Percentiles rank a stretch among this genome's conserved stretches.
phyloP scores from a whole-genome alignment of 1,140 invertebrate species.

The Argopecten irradians region DNA sequence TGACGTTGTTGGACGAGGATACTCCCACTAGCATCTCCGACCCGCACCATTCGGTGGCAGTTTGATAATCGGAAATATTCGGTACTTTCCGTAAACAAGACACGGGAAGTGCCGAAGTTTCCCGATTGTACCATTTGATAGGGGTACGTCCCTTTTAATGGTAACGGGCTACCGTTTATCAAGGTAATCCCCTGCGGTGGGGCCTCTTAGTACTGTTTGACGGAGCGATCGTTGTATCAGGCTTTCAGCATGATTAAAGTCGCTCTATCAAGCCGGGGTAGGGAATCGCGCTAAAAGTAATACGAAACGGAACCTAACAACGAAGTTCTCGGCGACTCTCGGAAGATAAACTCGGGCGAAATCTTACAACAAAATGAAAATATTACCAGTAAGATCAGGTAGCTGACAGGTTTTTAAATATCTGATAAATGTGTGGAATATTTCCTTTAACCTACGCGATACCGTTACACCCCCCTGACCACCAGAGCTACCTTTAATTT shows the following conservation, averaged over 20 bases:
- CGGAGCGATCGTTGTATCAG: neutral
- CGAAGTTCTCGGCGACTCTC: neutral
- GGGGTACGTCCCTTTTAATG: no score
- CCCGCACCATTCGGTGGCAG: no score
- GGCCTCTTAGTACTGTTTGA: neutral
- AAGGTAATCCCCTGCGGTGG: neutral
- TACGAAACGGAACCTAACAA: neutral
- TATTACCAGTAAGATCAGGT: slow-evolving; percentile 6
- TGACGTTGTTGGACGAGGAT: no score
- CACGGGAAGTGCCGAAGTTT: no score
- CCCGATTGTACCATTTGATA: no score
- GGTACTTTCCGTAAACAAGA: no score
- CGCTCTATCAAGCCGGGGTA: neutral
- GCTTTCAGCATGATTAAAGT: neutral
- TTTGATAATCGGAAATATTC: no score
- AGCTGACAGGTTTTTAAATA: slow-evolving; percentile 11
- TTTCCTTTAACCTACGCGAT: neutral
- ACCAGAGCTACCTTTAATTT: neutral
- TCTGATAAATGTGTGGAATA: neutral
- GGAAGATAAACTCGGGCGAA: neutral
- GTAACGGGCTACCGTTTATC: neutral
- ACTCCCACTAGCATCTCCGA: no score
- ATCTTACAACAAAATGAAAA: slow-evolving; percentile 12
- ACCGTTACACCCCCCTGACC: neutral
- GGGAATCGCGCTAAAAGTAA: neutral